phyloP scores from a whole-genome alignment of 1,140 invertebrate species.

The Amphibalanus amphitrite region DNA sequence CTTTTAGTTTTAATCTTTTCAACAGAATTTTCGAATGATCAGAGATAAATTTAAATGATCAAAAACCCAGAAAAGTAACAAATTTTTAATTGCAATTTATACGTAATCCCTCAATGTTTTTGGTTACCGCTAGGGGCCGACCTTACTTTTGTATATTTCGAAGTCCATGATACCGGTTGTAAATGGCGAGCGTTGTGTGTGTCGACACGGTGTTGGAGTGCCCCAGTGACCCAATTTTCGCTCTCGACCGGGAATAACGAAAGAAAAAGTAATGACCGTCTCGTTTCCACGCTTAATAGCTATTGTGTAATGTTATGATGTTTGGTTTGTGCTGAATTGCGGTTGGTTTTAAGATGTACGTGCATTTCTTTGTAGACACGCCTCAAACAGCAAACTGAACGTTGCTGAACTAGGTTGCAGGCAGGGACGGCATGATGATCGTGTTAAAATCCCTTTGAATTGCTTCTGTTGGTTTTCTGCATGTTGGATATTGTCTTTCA shows the following conservation, averaged over 20 bases:
- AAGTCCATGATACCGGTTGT: background rate
- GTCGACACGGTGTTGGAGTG: background rate
- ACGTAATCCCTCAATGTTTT: too few relatives aligned
- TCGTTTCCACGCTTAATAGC: background rate
- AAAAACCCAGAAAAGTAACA: too few relatives aligned
- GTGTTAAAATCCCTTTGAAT: too few relatives aligned
- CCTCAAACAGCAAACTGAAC: background rate
- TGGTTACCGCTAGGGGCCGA: too few relatives aligned
- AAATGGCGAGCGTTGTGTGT: background rate
- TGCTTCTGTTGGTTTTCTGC: too few relatives aligned
- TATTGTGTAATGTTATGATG: background rate
- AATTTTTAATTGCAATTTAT: too few relatives aligned
- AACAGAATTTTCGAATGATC: too few relatives aligned
- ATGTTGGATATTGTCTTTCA: too few relatives aligned
- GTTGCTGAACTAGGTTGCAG: background rate
- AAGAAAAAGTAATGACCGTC: background rate
- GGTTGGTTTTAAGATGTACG: background rate
- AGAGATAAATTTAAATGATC: too few relatives aligned
- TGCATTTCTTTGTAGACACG: background rate
- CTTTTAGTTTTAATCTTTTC: too few relatives aligned
- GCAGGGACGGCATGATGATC: too few relatives aligned
- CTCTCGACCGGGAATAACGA: background rate
- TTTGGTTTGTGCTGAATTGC: background rate
- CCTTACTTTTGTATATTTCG: background rate
- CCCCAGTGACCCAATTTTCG: conserved; percentile 1